Base-by-base conservation (phyloP, 2,113 vertebrate species). In the Sapajus apella region DNA sequence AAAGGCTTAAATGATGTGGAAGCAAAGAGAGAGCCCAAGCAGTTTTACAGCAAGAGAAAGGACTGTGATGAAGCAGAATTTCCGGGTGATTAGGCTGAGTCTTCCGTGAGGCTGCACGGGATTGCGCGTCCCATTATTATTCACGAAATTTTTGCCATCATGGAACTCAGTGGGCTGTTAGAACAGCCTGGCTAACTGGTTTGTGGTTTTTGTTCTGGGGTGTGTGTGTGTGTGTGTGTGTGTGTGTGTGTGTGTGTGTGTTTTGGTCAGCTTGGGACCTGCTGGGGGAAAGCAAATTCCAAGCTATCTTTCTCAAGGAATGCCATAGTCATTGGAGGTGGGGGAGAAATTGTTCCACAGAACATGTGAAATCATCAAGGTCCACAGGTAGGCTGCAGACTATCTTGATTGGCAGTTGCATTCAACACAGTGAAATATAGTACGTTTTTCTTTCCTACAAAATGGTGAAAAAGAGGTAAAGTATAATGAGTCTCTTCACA, bases 1-100 rank as follows among this genome's bases (percentile, higher is more conserved):
- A 96, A 92, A 81, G 50, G 76, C 58, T 72, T 85, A 75, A 87
- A 56, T 72, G 56, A 52, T 77, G 73, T 90, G 90, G 72, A 87
- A 88, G 87, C 58, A 35, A 68, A 94, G 32, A 52, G 5, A 23
- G 45, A 68, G n/a, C 72, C 87, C 73, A 72, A 80, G 52, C 58
- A 45, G 52, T 66, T 83, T 50, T 12, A 27, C 3, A 32, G 82
- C 37, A 37, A 50, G 27, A 89, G 92, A 68, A 87, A 92, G 79
- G n/a, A 8, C n/a, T 47, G 37, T 83, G 83, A 72, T 0, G 1
- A 84, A 84, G 90, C 83, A 90, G 75, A 90, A 84, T 58, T 95
- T 95, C 90, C 4, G 6, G 64, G 27, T 64, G 79, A 91, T 80
- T 75, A 76, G 84, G 17, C 37, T 8, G 80, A 64, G 84, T 50